These are phyloP conservation scores for Hyposmocoma kahamanoa DNA, from an alignment of 1,140 invertebrate genomes.

Conservation along the genomic window DNA sequence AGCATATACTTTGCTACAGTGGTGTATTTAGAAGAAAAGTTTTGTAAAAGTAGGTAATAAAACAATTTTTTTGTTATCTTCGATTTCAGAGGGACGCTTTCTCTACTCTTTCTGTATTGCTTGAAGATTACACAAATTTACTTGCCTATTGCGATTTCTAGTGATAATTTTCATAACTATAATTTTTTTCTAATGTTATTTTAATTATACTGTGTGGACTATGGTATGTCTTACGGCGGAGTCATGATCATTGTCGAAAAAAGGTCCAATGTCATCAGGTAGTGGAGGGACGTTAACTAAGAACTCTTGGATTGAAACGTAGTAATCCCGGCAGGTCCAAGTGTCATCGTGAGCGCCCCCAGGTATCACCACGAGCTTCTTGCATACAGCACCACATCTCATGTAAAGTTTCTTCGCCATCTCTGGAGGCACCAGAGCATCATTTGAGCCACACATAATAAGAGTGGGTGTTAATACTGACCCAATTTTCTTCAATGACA, in stretches of 20 bases:
- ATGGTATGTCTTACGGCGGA: constrained; percentile 17
- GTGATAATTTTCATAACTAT: no score
- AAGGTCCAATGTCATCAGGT: constrained; percentile 27
- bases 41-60: no score
- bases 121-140: no score
- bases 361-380: constrained; percentile 82
- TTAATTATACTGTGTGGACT: constrained; percentile 40
- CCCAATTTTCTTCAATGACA: constrained; percentile 81
- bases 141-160: no score
- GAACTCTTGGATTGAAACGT: constrained; percentile 47
- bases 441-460: constrained; percentile 87
- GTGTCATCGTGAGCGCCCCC: constrained; percentile 92
- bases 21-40: no score
- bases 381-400: constrained; percentile 79
- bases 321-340: constrained; percentile 76
- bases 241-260: constrained; percentile 23
- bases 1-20: no score
- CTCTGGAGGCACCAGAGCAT: constrained; percentile 85
- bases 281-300: constrained; percentile 41
- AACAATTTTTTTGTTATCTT: no score
- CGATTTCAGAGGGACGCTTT: no score
- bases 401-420: constrained; percentile 90
- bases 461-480: constrained; percentile 81
- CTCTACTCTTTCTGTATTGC: no score
- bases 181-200: no score